Conservation (phyloP, 2,113 vertebrate species). For the Shinisaurus crocodilurus region DNA sequence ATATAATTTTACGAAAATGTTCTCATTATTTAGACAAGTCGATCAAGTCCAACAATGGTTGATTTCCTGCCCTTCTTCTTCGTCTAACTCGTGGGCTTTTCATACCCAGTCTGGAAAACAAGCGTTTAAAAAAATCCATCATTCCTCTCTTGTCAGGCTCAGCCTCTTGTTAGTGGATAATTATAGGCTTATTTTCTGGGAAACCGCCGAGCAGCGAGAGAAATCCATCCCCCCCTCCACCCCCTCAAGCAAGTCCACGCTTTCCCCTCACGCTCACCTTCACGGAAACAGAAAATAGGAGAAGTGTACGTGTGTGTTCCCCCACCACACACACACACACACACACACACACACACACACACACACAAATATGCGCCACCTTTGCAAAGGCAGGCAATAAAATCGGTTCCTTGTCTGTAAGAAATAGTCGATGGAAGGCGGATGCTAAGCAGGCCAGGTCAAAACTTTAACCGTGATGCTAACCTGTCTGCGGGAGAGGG, state of each 20-base stretch:
- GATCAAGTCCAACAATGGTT: background rate
- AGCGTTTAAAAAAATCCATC: conserved; percentile 3
- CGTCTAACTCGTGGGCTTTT: background rate
- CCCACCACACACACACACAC: background rate
- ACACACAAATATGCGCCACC: conserved; percentile 1
- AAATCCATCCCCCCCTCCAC: background rate
- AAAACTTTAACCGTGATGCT: background rate
- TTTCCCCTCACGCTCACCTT: conserved; percentile 19
- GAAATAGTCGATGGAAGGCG: background rate
- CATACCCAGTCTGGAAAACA: background rate
- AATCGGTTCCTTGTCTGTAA: background rate
- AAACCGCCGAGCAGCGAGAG: background rate
- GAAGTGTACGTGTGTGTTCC: conserved; percentile 20
- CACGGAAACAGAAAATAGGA: background rate
- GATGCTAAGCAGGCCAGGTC: background rate
- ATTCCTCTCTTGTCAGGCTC: background rate
- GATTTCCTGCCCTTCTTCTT: background rate
- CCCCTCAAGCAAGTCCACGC: background rate
- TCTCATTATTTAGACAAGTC: background rate
- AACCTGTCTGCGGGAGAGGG: background rate
- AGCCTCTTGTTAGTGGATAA: background rate
- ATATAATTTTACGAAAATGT: background rate
- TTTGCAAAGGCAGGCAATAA: conserved; percentile 1
- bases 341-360: background rate
- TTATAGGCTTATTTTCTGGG: background rate